Evolutionary conservation across 2,113 vertebrate species (phyloP).

Genomic region (Steatornis caripensis): DNA sequence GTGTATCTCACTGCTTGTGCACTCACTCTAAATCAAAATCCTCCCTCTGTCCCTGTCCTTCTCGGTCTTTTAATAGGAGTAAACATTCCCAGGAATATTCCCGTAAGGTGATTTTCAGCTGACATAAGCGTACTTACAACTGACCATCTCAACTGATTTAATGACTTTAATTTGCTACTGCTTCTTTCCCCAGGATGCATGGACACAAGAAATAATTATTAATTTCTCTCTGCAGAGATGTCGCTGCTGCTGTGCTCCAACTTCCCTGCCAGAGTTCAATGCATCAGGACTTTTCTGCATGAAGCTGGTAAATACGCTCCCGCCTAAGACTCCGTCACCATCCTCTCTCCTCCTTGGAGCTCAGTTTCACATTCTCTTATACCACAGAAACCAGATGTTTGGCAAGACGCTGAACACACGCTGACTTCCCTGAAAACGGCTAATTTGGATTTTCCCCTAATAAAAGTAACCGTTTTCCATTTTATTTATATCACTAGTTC

Average conservation of each 20-base stretch:
- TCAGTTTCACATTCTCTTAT: background rate
- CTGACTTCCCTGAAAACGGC: background rate
- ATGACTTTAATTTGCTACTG: background rate
- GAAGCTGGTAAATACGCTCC: background rate
- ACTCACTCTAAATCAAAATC: background rate
- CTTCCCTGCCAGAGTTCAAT: background rate
- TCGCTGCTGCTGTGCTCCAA: background rate
- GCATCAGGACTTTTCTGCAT: background rate
- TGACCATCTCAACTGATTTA: background rate
- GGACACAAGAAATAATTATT: background rate
- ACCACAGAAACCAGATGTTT: background rate
- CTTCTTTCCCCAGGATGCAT: background rate
- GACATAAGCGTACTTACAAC: background rate
- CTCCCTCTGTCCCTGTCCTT: background rate
- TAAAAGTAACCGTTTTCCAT: background rate
- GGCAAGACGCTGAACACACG: background rate
- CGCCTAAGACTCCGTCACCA: fast-evolving
- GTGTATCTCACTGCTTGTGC: background rate
- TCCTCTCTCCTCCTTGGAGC: background rate
- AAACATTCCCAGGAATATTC: background rate
- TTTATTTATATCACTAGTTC: background rate
- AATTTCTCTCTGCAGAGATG: background rate
- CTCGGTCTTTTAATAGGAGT: background rate
- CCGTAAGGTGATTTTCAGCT: background rate
- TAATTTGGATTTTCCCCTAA: background rate